Evolutionary conservation across 2,888 invertebrate genomes (phyloP).

Genomic region (Dynastes tityus): DNA sequence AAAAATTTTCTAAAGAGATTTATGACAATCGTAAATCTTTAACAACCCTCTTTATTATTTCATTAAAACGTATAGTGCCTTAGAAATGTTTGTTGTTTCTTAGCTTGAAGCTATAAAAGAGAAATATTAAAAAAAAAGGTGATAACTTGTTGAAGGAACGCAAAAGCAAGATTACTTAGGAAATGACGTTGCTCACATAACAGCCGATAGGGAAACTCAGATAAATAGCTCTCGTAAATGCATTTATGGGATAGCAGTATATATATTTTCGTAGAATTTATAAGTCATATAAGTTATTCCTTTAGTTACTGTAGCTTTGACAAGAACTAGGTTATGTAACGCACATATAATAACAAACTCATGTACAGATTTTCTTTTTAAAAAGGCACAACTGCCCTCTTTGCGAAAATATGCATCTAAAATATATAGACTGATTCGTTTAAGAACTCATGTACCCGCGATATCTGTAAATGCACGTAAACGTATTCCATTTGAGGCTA

Average conservation of each 20-base stretch:
- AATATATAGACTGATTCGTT: no score
- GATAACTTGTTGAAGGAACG: conserved; percentile 5
- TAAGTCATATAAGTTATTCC: no score
- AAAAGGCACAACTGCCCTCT: no score
- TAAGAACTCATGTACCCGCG: no score
- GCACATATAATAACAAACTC: no score
- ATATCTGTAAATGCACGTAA: no score
- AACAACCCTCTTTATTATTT: conserved; percentile 22
- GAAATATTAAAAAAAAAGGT: neutral
- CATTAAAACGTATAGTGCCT: conserved; percentile 30
- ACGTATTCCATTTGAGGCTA: no score
- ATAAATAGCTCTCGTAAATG: conserved; percentile 2
- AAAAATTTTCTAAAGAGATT: conserved; percentile 24
- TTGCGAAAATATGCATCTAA: no score
- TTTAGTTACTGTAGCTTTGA: no score
- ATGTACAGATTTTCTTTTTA: no score
- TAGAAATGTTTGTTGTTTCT: conserved; percentile 29
- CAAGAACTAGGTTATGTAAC: no score
- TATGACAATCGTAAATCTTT: conserved; percentile 37
- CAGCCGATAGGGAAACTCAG: neutral
- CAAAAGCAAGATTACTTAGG: neutral
- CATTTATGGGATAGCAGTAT: neutral
- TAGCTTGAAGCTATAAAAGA: conserved; percentile 24
- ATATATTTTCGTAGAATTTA: no score
- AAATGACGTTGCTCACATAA: neutral